Evolutionary conservation across 2,888 invertebrate species (phyloP).

Genomic region (Lamellibrachia satsuma): DNA sequence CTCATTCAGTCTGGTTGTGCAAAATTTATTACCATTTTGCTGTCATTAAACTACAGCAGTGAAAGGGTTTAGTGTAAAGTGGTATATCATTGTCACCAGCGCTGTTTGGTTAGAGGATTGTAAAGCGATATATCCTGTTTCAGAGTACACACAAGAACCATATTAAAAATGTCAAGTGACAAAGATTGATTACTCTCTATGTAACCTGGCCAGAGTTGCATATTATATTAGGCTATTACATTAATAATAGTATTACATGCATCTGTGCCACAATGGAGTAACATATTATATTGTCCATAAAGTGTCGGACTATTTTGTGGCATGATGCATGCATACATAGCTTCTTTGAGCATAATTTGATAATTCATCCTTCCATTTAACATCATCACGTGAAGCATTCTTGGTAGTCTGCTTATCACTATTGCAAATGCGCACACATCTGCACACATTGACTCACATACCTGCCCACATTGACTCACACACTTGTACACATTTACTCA

Average conservation of each 20-base stretch:
- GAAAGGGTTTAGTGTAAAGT: background rate
- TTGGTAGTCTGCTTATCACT: background rate
- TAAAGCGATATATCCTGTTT: conserved; percentile 11
- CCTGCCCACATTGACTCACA: background rate
- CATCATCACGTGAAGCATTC: background rate
- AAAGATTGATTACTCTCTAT: background rate
- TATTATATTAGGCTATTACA: background rate
- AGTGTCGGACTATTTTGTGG: background rate
- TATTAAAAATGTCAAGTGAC: background rate
- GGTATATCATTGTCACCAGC: background rate
- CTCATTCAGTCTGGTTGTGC: background rate
- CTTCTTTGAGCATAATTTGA: background rate
- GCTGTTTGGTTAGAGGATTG: background rate
- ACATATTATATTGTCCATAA: background rate
- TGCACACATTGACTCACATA: background rate
- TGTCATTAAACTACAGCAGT: background rate
- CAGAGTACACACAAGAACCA: background rate
- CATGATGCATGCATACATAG: background rate
- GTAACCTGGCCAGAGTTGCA: background rate
- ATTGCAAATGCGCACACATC: background rate
- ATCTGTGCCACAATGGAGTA: background rate
- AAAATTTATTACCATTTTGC: conserved; percentile 1
- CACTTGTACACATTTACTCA: background rate
- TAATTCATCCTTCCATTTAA: background rate
- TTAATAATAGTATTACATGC: background rate